phyloP scores from a whole-genome alignment of 2,888 invertebrate genomes.

The Lycia hirtaria region DNA sequence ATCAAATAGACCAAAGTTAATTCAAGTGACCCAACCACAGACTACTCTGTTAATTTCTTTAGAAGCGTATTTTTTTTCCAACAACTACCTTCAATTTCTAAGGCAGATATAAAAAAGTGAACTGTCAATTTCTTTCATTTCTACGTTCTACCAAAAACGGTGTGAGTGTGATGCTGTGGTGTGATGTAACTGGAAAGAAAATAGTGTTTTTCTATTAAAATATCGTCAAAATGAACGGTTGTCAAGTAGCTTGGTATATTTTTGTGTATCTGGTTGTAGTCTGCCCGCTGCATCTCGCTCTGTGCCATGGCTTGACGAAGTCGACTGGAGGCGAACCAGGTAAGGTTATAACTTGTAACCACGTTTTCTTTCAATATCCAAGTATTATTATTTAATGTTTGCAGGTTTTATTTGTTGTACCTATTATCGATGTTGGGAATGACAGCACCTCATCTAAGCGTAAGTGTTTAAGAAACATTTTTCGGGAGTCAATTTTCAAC shows the following conservation, averaged over 20 bases:
- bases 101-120: background rate
- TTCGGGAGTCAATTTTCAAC: too few relatives aligned
- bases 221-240: conserved; percentile 23
- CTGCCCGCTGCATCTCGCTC: conserved; percentile 11
- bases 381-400: too few relatives aligned
- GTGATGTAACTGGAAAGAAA: background rate
- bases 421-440: too few relatives aligned
- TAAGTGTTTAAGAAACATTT: too few relatives aligned
- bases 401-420: too few relatives aligned
- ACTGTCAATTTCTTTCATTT: conserved; percentile 8
- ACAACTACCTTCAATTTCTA: conserved; percentile 16
- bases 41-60: background rate
- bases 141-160: background rate
- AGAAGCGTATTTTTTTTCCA: background rate
- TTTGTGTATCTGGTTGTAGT: conserved; percentile 27
- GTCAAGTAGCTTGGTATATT: conserved; percentile 7
- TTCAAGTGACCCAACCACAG: background rate
- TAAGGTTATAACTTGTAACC: too few relatives aligned
- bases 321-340: conserved; percentile 16
- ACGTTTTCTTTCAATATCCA: too few relatives aligned
- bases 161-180: conserved; percentile 7
- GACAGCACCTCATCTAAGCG: too few relatives aligned
- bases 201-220: background rate
- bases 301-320: conserved; percentile 9
- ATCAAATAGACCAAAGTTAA: too few relatives aligned